A percentile compares a stretch with the other conserved stretches of the same genome.
Conservation (phyloP, 2,113 vertebrate species). For the Hipposideros armiger region DNA sequence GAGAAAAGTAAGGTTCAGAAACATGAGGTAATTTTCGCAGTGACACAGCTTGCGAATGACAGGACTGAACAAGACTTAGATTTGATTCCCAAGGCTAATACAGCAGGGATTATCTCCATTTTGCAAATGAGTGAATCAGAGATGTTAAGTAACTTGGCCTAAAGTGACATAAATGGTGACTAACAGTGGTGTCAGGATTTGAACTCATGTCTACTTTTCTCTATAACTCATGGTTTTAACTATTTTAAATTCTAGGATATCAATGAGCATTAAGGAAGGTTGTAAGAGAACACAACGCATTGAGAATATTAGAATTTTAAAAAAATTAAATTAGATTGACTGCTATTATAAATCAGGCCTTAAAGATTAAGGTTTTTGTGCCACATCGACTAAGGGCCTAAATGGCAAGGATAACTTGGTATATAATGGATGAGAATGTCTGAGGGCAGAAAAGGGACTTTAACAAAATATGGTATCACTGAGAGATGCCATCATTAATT, state of each 20-base stretch:
- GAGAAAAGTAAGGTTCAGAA: not conserved
- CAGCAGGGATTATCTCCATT: not conserved
- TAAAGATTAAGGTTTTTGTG: constrained; percentile 23
- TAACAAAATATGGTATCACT: not conserved
- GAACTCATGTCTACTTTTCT: constrained; percentile 29
- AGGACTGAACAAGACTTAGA: not conserved
- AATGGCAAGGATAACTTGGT: not conserved
- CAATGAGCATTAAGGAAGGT: not conserved
- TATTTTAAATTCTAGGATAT: not conserved
- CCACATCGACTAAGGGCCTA: not conserved
- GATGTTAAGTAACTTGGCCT: constrained; percentile 4
- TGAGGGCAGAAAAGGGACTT: constrained; percentile 37
- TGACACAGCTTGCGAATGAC: not conserved
- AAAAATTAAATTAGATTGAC: constrained; percentile 41
- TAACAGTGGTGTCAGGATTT: not conserved
- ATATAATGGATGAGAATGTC: constrained; percentile 52
- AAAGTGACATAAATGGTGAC: not conserved
- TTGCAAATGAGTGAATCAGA: not conserved
- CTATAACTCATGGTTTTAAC: not conserved
- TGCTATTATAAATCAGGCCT: not conserved
- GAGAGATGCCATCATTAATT: constrained; percentile 36
- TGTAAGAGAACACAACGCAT: not conserved
- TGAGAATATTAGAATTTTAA: not conserved
- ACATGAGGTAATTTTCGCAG: not conserved
- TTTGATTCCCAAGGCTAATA: constrained; percentile 11